phyloP scores from a whole-genome alignment of 2,113 vertebrate genomes.

The Rhabdomys dilectus region DNA sequence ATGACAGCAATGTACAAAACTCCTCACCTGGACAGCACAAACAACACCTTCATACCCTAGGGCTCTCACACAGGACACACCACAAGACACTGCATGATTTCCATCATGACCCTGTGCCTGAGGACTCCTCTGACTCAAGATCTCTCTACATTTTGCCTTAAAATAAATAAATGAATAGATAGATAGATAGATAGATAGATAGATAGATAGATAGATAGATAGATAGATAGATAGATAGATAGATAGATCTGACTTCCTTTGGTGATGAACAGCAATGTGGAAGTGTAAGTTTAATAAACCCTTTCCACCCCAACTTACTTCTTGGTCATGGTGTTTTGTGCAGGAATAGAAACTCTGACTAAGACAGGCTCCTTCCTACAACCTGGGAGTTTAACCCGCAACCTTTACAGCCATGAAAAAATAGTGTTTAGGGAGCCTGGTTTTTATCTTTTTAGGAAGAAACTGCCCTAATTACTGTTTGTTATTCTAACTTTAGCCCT shows the following conservation, averaged over 20 bases:
- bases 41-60: background rate
- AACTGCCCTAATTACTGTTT: background rate
- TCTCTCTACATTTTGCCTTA: too few species aligned
- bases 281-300: too few species aligned
- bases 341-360: too few species aligned
- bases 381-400: background rate
- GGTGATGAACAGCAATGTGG: too few species aligned
- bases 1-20: background rate
- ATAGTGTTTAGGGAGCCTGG: background rate
- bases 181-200: too few species aligned
- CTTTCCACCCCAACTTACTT: too few species aligned
- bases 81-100: background rate
- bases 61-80: background rate
- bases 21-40: background rate
- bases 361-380: background rate
- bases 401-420: background rate
- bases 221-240: too few species aligned
- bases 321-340: too few species aligned
- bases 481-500: background rate
- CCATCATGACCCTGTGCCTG: background rate
- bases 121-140: background rate
- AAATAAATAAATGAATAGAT: too few species aligned
- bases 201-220: too few species aligned
- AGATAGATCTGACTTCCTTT: too few species aligned
- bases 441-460: background rate